These are phyloP conservation scores for Liopterus haemorrhoidalis DNA, from an alignment of 2,888 invertebrate genomes.

Conservation along the genomic window DNA sequence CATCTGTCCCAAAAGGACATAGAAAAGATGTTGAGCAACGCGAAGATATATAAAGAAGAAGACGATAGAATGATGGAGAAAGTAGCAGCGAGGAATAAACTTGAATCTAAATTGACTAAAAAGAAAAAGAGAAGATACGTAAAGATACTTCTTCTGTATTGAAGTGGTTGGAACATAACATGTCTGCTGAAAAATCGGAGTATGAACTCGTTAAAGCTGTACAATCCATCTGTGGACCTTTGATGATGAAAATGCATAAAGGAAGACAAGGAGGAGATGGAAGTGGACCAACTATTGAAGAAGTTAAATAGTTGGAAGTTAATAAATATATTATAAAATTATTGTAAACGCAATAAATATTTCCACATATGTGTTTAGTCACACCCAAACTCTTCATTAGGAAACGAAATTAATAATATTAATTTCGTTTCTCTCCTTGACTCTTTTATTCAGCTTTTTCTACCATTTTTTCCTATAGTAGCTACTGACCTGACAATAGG, in stretches of 20 bases:
- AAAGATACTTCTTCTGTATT: slow-evolving; percentile 56
- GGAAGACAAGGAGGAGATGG: slow-evolving; percentile 27
- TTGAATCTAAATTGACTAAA: slow-evolving; percentile 66
- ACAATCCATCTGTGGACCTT: slow-evolving; percentile 52
- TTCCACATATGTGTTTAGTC: too few species aligned
- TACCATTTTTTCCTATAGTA: too few species aligned
- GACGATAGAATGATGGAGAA: slow-evolving; percentile 64
- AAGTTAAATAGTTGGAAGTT: slow-evolving; percentile 38
- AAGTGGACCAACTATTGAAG: slow-evolving; percentile 43
- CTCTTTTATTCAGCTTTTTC: too few species aligned
- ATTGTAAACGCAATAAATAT: too few species aligned
- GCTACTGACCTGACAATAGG: too few species aligned
- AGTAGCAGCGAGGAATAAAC: slow-evolving; percentile 63
- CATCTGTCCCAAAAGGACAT: slow-evolving; percentile 76
- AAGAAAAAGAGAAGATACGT: slow-evolving; percentile 44
- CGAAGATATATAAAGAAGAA: slow-evolving; percentile 66
- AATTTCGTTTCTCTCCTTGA: too few species aligned
- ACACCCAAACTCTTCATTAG: too few species aligned
- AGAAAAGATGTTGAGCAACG: slow-evolving; percentile 71
- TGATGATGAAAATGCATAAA: slow-evolving; percentile 53
- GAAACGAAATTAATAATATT: too few species aligned
- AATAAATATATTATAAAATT: not conserved
- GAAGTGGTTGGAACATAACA: slow-evolving; percentile 66
- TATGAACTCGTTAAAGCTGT: slow-evolving; percentile 58
- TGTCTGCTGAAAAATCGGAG: slow-evolving; percentile 58